phyloP scores from a whole-genome alignment of 2,113 vertebrate genomes.

The Mustelus asterias region DNA sequence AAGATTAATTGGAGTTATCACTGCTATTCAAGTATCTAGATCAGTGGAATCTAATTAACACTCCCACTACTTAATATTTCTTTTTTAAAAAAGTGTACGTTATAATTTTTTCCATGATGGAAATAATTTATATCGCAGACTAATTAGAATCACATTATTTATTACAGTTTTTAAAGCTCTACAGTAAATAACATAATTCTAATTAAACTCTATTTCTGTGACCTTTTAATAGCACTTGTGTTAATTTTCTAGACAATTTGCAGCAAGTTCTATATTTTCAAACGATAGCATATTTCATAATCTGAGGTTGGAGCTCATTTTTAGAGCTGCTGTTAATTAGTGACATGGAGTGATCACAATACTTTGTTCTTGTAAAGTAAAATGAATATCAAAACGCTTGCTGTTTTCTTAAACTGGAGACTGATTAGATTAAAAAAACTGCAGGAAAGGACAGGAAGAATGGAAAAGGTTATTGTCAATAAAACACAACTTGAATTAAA shows the following conservation, averaged over 20 bases:
- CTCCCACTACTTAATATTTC: background rate
- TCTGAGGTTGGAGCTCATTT: background rate
- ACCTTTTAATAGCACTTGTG: background rate
- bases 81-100: background rate
- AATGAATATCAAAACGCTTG: background rate
- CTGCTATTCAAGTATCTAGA: background rate
- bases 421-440: background rate
- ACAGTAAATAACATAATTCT: background rate
- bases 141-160: slow-evolving; percentile 3
- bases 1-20: slow-evolving; percentile 1
- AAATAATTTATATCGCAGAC: background rate
- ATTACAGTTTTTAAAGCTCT: background rate
- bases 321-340: background rate
- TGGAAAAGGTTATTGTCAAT: background rate
- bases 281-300: background rate
- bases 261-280: background rate
- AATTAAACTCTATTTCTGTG: background rate
- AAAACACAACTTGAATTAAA: background rate
- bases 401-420: background rate
- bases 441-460: background rate
- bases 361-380: background rate
- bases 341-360: background rate
- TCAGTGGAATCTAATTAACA: slow-evolving; percentile 7
- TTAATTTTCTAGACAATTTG: background rate
- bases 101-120: background rate